Evolutionary conservation across 1,140 invertebrate genomes (phyloP), one percentile per base, ranked within the genome.

Genomic region (Lepidurus packardi): DNA sequence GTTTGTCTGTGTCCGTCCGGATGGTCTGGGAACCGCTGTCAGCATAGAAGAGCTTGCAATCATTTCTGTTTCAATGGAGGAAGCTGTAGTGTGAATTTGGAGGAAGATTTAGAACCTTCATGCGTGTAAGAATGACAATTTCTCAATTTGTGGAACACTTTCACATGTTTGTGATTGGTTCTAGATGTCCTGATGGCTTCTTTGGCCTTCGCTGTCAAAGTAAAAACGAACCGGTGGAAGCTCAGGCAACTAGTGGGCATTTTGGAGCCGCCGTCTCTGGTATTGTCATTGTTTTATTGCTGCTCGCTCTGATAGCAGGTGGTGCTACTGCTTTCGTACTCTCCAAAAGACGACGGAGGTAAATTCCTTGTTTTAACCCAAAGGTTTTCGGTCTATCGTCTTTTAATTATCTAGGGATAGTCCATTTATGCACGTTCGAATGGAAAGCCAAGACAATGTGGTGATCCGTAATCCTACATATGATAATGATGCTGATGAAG

Each of bases 381-480:
- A 43, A 75, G 7, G 45, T 5, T 21, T 43, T 43, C 9, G 78
- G 13, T 43, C 16, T 2, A 41, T 76, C 25, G 11, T 45, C 9
- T 74, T 21, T 43, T 21, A 21, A 9, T 47, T 65, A 16, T 77
- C 79, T 45, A 91, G 88, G 81, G 89, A 88, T 41, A 86, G 87
- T 81, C 87, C 90, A 43, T 94, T 94, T 84, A 89, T 90, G 80
- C 93, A 94, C 85, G 90, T 91, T 43, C 87, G 92, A 16, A 90
- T 94, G 82, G 88, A 91, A 78, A 92, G 94, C 82, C 92, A 91
- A 84, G 82, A 81, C 8, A 87, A 86, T 78, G 89, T 93, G 82
- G 93, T 93, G 85, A 92, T 94, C 78, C 91, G 85, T 82, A 95
- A 95, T 86, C 93, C 93, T 11, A 94, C 94, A 87, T 95, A 93